Conservation (phyloP, 1,140 invertebrate species). For the Halesus radiatus region DNA sequence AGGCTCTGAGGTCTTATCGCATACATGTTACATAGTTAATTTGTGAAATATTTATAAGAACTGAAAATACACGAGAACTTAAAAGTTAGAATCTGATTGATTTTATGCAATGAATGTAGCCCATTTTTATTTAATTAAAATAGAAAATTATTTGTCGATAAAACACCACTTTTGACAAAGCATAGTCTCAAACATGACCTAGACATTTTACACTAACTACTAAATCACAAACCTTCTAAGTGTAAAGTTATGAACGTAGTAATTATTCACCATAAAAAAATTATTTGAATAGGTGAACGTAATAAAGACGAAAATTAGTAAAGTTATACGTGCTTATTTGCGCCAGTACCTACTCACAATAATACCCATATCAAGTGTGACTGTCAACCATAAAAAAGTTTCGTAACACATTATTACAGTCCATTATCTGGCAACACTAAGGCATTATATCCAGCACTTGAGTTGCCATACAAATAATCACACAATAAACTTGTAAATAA, state of each 20-base stretch:
- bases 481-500: not conserved
- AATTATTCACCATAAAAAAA: not conserved
- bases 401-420: not conserved
- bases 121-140: too few species aligned
- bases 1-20: too few species aligned
- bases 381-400: slow-evolving; percentile 4
- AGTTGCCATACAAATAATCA: not conserved
- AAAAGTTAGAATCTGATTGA: too few species aligned
- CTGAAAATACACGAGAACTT: too few species aligned
- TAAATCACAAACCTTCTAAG: not conserved
- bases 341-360: not conserved
- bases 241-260: not conserved
- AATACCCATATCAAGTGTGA: not conserved
- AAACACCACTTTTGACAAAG: too few species aligned
- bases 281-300: not conserved
- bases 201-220: too few species aligned
- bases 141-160: too few species aligned
- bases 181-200: too few species aligned
- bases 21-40: too few species aligned
- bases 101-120: too few species aligned
- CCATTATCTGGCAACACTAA: slow-evolving; percentile 8
- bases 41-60: too few species aligned
- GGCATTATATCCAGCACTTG: slow-evolving; percentile 12
- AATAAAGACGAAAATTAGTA: not conserved
- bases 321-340: not conserved